Evolutionary conservation across 2,113 vertebrate genomes (phyloP).

Genomic region (Anarhynchus alexandrinus): DNA sequence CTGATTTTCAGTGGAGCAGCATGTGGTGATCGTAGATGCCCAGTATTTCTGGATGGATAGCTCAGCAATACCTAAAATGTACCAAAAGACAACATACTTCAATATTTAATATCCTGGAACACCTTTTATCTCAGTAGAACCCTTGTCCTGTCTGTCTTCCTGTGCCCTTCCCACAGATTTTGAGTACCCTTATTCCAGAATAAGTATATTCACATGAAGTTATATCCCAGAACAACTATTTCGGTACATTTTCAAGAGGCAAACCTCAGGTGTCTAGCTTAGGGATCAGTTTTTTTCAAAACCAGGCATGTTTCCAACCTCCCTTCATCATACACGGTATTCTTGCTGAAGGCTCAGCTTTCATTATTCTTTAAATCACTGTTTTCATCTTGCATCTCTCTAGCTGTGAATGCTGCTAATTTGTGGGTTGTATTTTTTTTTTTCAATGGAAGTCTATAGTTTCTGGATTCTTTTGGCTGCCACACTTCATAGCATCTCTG

Average conservation of each 20-base stretch:
- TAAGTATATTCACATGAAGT: neutral
- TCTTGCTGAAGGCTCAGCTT: neutral
- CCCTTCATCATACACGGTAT: neutral
- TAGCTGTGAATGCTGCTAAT: neutral
- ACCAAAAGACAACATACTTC: neutral
- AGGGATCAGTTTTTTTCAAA: neutral
- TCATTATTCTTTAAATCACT: neutral
- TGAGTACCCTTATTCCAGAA: neutral
- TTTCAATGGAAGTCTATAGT: neutral
- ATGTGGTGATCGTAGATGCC: neutral
- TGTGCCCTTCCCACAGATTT: neutral
- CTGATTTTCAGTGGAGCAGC: neutral
- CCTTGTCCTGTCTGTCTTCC: neutral
- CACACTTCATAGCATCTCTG: neutral
- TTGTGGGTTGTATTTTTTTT: neutral
- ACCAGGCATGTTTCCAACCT: neutral
- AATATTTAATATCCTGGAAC: neutral
- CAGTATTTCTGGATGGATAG: neutral
- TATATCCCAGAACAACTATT: neutral
- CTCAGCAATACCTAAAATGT: neutral
- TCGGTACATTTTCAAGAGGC: neutral
- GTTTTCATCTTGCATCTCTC: neutral
- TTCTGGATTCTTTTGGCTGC: neutral
- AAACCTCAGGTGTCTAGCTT: neutral
- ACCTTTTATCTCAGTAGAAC: neutral